Evolutionary conservation across 2,797 vertebrate species (phyloP).

Genomic region (Catostomus latipinnis): DNA sequence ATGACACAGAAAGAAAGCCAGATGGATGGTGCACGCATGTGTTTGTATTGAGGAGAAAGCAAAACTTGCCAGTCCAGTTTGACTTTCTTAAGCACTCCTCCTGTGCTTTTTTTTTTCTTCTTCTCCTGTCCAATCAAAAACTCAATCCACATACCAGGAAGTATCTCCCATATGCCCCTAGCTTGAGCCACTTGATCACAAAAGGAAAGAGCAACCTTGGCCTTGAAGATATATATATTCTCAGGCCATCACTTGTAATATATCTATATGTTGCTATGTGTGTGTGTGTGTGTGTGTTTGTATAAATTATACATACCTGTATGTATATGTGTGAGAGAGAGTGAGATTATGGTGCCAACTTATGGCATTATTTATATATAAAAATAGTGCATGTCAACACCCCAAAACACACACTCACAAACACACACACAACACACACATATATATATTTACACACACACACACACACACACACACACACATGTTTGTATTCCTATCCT

Average conservation of each 20-base stretch:
- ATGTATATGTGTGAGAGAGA: no score
- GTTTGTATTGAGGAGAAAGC: constrained; percentile 30
- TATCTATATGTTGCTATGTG: background rate
- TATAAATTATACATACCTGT: no score
- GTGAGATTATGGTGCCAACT: no score
- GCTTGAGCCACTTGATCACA: constrained; percentile 38
- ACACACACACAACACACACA: no score
- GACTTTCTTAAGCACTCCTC: background rate
- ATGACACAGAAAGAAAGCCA: background rate
- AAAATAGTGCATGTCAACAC: background rate
- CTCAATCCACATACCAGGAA: constrained; percentile 39
- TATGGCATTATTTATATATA: no score
- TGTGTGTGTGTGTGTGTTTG: no score
- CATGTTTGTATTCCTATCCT: no score
- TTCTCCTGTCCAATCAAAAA: constrained; percentile 39
- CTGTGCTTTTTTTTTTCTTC: constrained; percentile 3
- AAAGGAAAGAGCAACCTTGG: background rate
- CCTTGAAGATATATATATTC: background rate
- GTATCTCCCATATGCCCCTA: background rate
- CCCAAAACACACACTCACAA: no score
- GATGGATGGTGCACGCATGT: constrained; percentile 11
- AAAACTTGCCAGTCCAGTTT: constrained; percentile 52
- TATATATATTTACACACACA: background rate
- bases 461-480: no score
- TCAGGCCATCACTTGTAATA: background rate